Evolutionary conservation across 2,888 invertebrate species (phyloP).

Genomic region (Dasypogon diadema): DNA sequence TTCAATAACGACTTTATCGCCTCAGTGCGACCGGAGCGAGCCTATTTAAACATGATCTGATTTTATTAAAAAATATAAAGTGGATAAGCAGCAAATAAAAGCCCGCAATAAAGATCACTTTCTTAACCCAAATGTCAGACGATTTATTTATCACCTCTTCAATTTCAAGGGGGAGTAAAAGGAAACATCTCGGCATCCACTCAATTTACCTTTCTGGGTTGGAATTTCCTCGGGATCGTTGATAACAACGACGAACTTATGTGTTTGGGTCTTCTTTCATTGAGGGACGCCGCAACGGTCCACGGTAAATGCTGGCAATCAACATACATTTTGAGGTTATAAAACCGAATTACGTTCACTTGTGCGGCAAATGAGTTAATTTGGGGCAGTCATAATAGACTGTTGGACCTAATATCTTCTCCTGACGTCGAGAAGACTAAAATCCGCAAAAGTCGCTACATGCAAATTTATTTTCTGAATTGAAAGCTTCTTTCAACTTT

Average conservation of each 20-base stretch:
- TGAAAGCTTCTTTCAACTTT: too few relatives aligned
- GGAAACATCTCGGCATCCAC: neutral
- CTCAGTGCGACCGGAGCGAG: neutral
- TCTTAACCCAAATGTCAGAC: conserved; percentile 31
- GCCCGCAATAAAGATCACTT: conserved; percentile 18
- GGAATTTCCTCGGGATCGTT: neutral
- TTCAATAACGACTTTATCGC: conserved; percentile 28
- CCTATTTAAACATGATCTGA: conserved; percentile 17
- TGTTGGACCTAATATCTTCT: too few relatives aligned
- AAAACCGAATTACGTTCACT: too few relatives aligned
- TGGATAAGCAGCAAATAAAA: neutral
- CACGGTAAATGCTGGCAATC: too few relatives aligned
- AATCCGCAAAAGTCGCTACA: too few relatives aligned
- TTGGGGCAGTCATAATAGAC: too few relatives aligned
- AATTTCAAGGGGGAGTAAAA: neutral
- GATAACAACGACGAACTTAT: neutral
- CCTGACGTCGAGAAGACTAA: too few relatives aligned
- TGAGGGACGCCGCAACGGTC: too few relatives aligned
- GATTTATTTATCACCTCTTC: conserved; percentile 11
- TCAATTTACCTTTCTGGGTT: neutral
- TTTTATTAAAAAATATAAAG: conserved; percentile 19
- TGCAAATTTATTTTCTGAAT: too few relatives aligned
- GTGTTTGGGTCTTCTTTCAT: too few relatives aligned
- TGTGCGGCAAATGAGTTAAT: too few relatives aligned
- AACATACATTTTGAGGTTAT: too few relatives aligned